Evolutionary conservation across 2,113 vertebrate genomes (phyloP).

Genomic region (crab-eating macaque (Macaca fascicularis)): DNA sequence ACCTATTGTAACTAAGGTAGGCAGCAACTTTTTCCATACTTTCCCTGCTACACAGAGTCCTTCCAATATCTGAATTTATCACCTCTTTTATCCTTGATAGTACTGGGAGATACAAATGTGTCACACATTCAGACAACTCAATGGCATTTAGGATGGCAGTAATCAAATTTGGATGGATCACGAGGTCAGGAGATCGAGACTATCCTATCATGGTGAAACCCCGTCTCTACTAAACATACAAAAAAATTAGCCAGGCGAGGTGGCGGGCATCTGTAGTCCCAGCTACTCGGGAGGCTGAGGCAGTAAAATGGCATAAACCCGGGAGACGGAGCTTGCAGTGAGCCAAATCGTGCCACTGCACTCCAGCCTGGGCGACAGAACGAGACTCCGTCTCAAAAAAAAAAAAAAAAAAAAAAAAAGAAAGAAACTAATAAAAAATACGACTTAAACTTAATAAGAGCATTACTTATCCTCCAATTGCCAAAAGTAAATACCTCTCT

Average conservation of each 20-base stretch:
- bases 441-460: neutral
- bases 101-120: neutral
- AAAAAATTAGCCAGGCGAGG: too few relatives aligned
- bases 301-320: too few relatives aligned
- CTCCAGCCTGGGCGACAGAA: too few relatives aligned
- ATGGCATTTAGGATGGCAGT: neutral
- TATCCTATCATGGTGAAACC: too few relatives aligned
- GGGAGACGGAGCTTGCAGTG: too few relatives aligned
- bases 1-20: neutral
- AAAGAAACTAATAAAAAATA: neutral
- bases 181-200: too few relatives aligned
- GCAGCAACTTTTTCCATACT: neutral
- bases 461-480: neutral
- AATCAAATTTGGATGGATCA: neutral
- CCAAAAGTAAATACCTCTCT: constrained; percentile 31
- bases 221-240: too few relatives aligned
- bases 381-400: too few relatives aligned
- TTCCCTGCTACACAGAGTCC: neutral
- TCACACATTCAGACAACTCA: neutral
- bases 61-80: neutral
- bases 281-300: too few relatives aligned
- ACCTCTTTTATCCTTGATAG: neutral
- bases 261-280: too few relatives aligned
- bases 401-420: too few relatives aligned
- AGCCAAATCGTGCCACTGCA: too few relatives aligned